Percentiles rank a stretch among this genome's conserved stretches.
phyloP scores from a whole-genome alignment of 1,140 invertebrate genomes.

The Musca domestica region DNA sequence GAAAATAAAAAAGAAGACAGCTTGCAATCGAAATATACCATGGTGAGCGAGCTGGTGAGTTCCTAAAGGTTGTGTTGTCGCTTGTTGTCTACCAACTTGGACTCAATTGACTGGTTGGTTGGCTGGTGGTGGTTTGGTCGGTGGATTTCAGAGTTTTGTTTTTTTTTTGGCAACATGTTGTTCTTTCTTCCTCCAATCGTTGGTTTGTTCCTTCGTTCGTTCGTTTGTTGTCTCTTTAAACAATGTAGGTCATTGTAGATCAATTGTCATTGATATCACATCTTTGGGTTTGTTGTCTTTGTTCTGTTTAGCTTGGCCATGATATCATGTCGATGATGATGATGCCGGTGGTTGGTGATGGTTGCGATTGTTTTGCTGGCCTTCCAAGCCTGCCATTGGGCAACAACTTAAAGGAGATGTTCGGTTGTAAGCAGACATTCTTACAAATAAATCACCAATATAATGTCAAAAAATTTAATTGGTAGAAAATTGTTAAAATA shows the following conservation, averaged over 20 bases:
- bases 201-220: background rate
- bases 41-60: too few species aligned
- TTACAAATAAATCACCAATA: conserved; percentile 21
- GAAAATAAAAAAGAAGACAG: background rate
- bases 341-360: background rate
- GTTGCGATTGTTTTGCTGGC: background rate
- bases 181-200: background rate
- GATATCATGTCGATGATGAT: too few species aligned
- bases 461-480: conserved; percentile 22
- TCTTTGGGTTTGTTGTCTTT: conserved; percentile 1
- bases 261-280: conserved; percentile 19
- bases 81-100: too few species aligned
- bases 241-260: conserved; percentile 21
- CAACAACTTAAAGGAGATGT: conserved; percentile 12
- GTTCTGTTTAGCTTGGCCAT: background rate
- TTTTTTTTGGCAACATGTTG: conserved; percentile 7
- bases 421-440: background rate
- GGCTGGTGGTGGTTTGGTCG: too few species aligned
- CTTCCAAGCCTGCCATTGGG: too few species aligned
- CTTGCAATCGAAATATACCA: background rate
- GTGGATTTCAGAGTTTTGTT: too few species aligned
- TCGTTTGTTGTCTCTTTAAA: conserved; percentile 9
- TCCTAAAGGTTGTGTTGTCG: background rate
- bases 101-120: too few species aligned
- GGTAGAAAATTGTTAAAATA: conserved; percentile 22